Base-by-base conservation (phyloP, 2,113 vertebrate species). In the Catagonus wagneri region DNA sequence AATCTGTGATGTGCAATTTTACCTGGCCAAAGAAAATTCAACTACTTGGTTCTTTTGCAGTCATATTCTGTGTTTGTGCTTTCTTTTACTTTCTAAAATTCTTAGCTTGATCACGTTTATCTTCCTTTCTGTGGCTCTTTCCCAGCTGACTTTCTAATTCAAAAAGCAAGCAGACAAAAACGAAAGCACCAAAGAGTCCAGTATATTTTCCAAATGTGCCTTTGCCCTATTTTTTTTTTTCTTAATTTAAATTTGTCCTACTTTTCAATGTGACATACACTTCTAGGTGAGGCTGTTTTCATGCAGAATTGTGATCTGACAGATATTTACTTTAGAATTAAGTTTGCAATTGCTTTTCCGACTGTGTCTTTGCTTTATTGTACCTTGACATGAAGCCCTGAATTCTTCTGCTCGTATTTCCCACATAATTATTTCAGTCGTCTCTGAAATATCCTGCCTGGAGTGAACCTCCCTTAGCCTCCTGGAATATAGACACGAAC, bases 391-490 rank as follows among this genome's bases (percentile, higher is more conserved):
- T 71, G 56, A 75, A 78, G 13, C 32, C 44, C 52, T 78, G 61
- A 72, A 81, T 93, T 79, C n/a, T 93, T 83, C 74, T 61, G 52
- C 74, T 83, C 39, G 36, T 16, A 74, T 95, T 93, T 94, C 36
- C 12, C 50, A 56, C 72, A 6, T 39, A 76, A 76, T 66, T 66
- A 71, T 92, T 84, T 89, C 52, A 34, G 27, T 60, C 93, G n/a
- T 81, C 58, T 87, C 66, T 71, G 71, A 95, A 81, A 81, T 56
- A 54, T n/a, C 65, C 66, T 44, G 22, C 79, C 34, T 87, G 36
- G 19, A 79, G 20, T 63, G 27, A 94, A n/a, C 56, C 63, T 61
- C 22, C 52, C 54, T 96, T 76, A 8, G 27, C 56, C 54, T 75
- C 84, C 23, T 87, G 52, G 25, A 91, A 85, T 83, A 66, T 60